Evolutionary conservation across 2,113 vertebrate species (phyloP).

Genomic region (Bombycilla garrulus): DNA sequence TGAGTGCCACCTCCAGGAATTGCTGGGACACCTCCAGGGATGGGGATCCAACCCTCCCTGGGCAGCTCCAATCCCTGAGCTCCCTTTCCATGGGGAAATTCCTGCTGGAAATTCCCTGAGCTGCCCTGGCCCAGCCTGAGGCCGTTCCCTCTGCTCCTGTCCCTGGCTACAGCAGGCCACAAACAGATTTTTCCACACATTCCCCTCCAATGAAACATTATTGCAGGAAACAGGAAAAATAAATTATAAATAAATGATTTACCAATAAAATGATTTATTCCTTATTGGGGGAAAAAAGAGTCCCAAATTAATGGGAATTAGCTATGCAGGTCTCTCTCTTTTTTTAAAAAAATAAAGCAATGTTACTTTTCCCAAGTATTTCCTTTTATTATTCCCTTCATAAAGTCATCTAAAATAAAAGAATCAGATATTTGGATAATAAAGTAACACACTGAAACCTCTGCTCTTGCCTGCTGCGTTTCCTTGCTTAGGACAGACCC

Average conservation of each 20-base stretch:
- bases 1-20: neutral
- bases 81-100: neutral
- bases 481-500: neutral
- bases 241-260: accelerated
- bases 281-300: neutral
- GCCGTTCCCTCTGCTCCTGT: accelerated
- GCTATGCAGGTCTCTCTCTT: accelerated
- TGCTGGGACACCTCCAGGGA: neutral
- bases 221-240: neutral
- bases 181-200: neutral
- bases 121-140: neutral
- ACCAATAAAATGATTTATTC: neutral
- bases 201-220: accelerated
- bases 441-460: accelerated
- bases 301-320: neutral
- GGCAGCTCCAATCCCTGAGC: neutral
- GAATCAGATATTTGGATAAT: neutral
- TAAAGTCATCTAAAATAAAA: neutral
- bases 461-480: neutral
- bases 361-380: neutral
- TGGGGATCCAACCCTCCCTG: neutral
- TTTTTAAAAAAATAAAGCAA: neutral
- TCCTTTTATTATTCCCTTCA: neutral
- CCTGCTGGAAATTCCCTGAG: accelerated
- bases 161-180: neutral